Base-by-base conservation (phyloP, 2,797 vertebrate species). In the Characodon lateralis region DNA sequence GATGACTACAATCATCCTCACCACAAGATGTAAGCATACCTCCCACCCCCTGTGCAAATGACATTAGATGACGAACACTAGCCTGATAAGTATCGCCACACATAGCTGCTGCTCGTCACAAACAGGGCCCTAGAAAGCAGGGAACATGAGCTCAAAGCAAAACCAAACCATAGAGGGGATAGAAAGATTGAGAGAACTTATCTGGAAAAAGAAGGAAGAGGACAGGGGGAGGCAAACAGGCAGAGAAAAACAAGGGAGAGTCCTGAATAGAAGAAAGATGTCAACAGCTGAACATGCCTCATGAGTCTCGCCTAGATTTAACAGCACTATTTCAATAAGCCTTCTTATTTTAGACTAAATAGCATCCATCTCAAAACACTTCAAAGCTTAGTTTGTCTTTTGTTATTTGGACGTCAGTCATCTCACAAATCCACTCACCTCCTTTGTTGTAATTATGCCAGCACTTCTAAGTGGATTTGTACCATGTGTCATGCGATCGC, bases 231-330 rank as follows among this genome's bases (percentile, higher is more conserved):
- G 74, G 46, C n/a, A 81, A 78, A 78, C 28, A 81, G 74, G 79
- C 74, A 71, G 41, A 82, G 76, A 80, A 77, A 77, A 85, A 76
- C 16, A n/a, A 85, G 85, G 76, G 76, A 2, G 39, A 81, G 73
- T 2, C 5, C 50, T 74, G 78, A 71, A 73, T 55, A 68, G 66
- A 77, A 88, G 83, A 93, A 87, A 88, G 79, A 89, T 77, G 85
- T 91, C 88, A 89, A 92, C 94, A 94, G 92, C 93, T 94, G 94
- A 91, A 93, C 91, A 92, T 83, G 84, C 88, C 78, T 87, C 76
- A 73, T 84, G 87, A 88, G 79, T 73, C 87, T 88, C 84, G 84
- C 74, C 77, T 79, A 89, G 91, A 88, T 90, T 86, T 90, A 77
- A 85, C 82, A 43, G 66, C 87, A 93, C 92, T 94, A 93, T 94